Conservation (phyloP, 2,113 vertebrate genomes). For the Pseudopipra pipra region DNA sequence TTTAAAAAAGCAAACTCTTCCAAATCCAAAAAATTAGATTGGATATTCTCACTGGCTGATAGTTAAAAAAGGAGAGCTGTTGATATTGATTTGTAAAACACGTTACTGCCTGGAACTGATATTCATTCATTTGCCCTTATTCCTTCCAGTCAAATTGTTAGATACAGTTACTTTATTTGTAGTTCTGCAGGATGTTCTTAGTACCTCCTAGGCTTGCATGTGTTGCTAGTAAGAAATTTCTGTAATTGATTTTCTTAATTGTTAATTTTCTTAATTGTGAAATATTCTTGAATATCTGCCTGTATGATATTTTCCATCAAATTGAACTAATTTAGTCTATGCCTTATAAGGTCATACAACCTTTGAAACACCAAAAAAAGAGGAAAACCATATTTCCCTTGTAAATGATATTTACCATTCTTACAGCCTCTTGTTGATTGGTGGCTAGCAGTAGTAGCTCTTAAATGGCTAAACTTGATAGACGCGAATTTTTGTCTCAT, state of each 20-base stretch:
- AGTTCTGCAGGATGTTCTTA: background rate
- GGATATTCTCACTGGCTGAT: background rate
- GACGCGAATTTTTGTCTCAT: background rate
- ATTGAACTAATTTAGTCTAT: background rate
- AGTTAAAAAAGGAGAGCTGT: background rate
- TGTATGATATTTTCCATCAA: background rate
- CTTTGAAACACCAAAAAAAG: background rate
- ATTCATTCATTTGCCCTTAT: background rate
- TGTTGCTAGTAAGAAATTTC: background rate
- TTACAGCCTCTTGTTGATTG: background rate
- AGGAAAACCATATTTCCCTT: background rate
- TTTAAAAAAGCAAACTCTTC: background rate
- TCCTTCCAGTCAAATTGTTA: background rate
- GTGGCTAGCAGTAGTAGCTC: background rate
- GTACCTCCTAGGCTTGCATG: background rate
- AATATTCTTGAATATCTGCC: background rate
- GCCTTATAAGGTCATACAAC: background rate
- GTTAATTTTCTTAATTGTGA: background rate
- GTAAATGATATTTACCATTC: background rate
- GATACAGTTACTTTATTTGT: background rate
- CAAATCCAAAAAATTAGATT: background rate
- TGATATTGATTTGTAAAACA: background rate
- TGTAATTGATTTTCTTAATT: background rate
- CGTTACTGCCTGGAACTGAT: background rate
- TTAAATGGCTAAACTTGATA: background rate